phyloP scores from a whole-genome alignment of 2,113 vertebrate species.

The Talpa occidentalis region DNA sequence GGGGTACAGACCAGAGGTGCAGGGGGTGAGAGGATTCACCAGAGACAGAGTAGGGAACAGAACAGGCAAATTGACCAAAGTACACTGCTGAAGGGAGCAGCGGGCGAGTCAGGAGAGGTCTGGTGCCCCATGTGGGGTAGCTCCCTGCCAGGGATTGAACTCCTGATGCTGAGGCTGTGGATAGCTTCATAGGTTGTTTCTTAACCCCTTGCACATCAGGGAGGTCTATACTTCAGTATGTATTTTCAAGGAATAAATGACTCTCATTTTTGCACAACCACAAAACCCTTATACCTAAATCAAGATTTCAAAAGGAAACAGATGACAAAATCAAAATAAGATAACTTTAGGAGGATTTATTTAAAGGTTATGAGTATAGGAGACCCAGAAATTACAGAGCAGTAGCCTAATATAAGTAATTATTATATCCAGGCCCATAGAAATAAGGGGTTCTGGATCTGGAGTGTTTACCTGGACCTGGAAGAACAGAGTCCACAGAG shows the following conservation, averaged over 20 bases:
- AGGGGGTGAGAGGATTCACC: no score
- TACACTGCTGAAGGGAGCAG: no score
- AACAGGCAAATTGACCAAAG: no score
- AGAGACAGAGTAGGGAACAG: no score
- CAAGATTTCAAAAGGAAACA: slow-evolving; percentile 23
- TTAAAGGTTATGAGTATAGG: not conserved
- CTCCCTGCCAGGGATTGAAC: no score
- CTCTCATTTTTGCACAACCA: not conserved
- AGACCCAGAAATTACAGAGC: not conserved
- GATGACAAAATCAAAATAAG: not conserved
- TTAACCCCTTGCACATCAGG: no score
- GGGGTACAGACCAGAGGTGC: no score
- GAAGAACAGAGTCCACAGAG: not conserved
- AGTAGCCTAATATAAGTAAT: not conserved
- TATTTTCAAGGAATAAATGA: not conserved
- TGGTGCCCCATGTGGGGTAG: no score
- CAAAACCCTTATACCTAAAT: slow-evolving; percentile 8
- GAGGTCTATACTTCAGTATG: not conserved
- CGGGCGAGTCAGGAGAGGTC: no score
- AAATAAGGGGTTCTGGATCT: not conserved
- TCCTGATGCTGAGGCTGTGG: no score
- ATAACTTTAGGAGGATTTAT: not conserved
- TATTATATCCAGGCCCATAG: not conserved
- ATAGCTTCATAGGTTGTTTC: no score
- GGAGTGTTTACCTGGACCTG: not conserved